Evolutionary conservation across 2,797 vertebrate species (phyloP).

Genomic region (Fistularia tabacaria): DNA sequence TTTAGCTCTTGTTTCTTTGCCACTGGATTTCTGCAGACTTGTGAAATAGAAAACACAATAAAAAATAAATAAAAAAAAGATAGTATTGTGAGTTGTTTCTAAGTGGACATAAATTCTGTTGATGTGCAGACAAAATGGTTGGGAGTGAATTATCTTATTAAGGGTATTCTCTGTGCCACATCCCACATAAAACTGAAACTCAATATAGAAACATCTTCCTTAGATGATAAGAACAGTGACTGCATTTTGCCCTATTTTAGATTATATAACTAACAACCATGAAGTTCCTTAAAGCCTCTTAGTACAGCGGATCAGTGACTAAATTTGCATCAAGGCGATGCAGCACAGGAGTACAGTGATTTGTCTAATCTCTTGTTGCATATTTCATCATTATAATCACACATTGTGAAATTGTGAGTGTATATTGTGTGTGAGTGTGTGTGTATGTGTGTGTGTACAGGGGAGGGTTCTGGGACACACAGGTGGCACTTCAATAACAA

Average conservation of each 20-base stretch:
- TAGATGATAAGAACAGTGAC: slow-evolving; percentile 71
- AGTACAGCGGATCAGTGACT: slow-evolving; percentile 76
- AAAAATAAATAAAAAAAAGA: slow-evolving; percentile 17
- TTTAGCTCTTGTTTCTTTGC: slow-evolving; percentile 31
- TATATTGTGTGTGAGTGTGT: slow-evolving; percentile 1
- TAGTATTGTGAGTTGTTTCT: slow-evolving; percentile 30
- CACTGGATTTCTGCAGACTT: slow-evolving; percentile 27
- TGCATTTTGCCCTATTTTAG: slow-evolving; percentile 75
- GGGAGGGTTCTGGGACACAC: slow-evolving; percentile 25
- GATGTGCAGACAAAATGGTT: slow-evolving; percentile 57
- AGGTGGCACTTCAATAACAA: slow-evolving; percentile 58
- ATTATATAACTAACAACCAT: slow-evolving; percentile 81
- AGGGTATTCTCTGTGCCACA: slow-evolving; percentile 42
- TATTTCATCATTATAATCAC: slow-evolving; percentile 72
- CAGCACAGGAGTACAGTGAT: slow-evolving; percentile 73
- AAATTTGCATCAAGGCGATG: slow-evolving; percentile 75
- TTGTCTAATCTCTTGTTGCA: slow-evolving; percentile 79
- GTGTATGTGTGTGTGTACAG: slow-evolving; percentile 9
- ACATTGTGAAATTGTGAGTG: slow-evolving; percentile 34
- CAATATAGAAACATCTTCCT: slow-evolving; percentile 63
- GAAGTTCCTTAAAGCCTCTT: slow-evolving; percentile 80
- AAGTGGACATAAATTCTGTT: slow-evolving; percentile 58
- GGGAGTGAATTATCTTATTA: slow-evolving; percentile 65
- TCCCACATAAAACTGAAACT: slow-evolving; percentile 54
- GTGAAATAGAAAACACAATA: slow-evolving; percentile 35